Evolutionary conservation across 2,797 vertebrate genomes (phyloP), one percentile per base, ranked within the genome.

Genomic region (Tamandua tetradactyla): DNA sequence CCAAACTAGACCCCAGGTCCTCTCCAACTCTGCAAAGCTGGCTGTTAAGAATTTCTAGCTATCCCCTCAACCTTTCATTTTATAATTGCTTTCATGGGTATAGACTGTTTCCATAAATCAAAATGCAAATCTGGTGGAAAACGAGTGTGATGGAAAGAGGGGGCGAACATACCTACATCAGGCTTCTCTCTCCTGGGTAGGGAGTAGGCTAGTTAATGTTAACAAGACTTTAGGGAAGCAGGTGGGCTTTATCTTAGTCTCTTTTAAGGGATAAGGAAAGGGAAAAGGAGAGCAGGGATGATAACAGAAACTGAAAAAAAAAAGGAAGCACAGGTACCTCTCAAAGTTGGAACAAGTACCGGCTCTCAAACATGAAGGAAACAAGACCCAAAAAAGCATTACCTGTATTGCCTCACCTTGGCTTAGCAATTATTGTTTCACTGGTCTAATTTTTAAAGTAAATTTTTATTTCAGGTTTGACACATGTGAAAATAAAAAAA

Each of bases 51-150:
- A 57, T 61, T 30, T 55, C 59, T 42, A n/a, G 30, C 20, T 32
- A 15, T 30, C 49, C 49, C n/a, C 44, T 81, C 2, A 3, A 78
- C 32, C 64, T 66, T 83, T n/a, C 69, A 11, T 40, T 93, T 44
- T 76, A 40, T 20, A 59, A 59, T 2, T 81, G 61, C 72, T 93
- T 83, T 64, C 49, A 25, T 20, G 66, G 80, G 69, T 62, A 18
- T 62, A 37, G 8, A 32, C 1, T 72, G 55, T 91, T 74, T 86
- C 71, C 52, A 62, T 57, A 81, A n/a, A 83, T n/a, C 79, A 88
- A 96, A 71, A 95, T 91, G 49, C 87, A 89, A 81, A 85, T 18
- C 30, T 20, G 49, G 44, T 5, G 72, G 42, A 15, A 82, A 85
- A 52, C 23, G 2, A 30, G 20, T 13, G 7, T 23, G 22, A n/a